These are phyloP conservation scores for Plecotus auritus DNA, from an alignment of 2,113 vertebrate genomes.

Conservation along the genomic window DNA sequence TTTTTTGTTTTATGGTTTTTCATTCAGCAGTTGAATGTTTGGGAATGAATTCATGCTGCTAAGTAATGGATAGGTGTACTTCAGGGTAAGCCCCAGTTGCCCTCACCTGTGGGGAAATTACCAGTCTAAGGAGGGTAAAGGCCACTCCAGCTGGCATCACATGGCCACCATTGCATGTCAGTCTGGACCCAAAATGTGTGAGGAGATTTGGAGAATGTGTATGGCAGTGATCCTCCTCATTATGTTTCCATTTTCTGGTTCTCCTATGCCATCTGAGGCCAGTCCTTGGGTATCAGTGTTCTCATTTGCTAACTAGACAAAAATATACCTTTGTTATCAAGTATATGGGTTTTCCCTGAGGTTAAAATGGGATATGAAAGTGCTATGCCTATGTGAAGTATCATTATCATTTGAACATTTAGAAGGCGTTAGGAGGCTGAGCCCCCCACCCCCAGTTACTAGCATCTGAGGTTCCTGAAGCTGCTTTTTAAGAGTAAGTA, in stretches of 20 bases:
- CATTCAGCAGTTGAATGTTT: not conserved
- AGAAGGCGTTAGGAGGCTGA: not conserved
- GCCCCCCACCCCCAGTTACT: not conserved
- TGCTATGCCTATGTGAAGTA: not conserved
- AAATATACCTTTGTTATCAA: not conserved
- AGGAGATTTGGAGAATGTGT: not conserved
- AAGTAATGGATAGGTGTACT: not conserved
- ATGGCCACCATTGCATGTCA: not conserved
- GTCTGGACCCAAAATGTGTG: not conserved
- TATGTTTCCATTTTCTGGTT: not conserved
- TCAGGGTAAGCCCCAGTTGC: not conserved
- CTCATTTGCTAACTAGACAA: not conserved
- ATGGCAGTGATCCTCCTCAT: not conserved
- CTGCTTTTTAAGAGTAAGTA: not conserved
- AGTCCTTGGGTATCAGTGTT: not conserved
- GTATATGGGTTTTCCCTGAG: not conserved
- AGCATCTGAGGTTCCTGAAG: not conserved
- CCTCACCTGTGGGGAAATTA: not conserved
- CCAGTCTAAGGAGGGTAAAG: not conserved
- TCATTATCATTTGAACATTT: not conserved
- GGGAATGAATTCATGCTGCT: not conserved
- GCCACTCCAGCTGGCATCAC: not conserved
- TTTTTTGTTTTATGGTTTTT: not conserved
- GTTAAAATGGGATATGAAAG: not conserved
- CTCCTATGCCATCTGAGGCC: not conserved